Evolutionary conservation across 2,888 invertebrate species (phyloP).

Genomic region (Dicyrtoma fusca): DNA sequence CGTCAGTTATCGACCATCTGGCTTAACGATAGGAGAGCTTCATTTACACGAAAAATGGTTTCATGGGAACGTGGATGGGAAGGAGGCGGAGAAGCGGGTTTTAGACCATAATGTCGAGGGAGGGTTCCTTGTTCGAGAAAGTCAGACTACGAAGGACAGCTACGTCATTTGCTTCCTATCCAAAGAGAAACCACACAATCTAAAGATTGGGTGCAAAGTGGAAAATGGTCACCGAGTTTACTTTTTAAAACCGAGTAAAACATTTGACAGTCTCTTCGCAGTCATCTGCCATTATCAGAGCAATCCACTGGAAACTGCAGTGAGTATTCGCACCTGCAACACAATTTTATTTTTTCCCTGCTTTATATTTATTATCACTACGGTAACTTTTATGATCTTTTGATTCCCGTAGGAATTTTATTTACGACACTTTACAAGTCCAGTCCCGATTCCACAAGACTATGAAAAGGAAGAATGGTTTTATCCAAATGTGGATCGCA

Average conservation of each 20-base stretch:
- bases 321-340: conserved; percentile 57
- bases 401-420: conserved; percentile 2
- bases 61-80: conserved; percentile 73
- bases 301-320: conserved; percentile 81
- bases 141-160: conserved; percentile 93
- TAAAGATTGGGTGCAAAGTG: conserved; percentile 84
- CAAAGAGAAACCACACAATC: conserved; percentile 84
- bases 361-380: not conserved
- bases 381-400: not conserved
- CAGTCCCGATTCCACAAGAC: conserved; percentile 37
- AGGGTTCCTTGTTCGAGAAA: conserved; percentile 87
- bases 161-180: conserved; percentile 92
- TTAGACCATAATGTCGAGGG: conserved; percentile 83
- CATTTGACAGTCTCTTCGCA: conserved; percentile 89
- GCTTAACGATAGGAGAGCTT: conserved; percentile 64
- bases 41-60: conserved; percentile 94
- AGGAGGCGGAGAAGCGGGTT: conserved; percentile 68
- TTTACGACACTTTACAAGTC: not conserved
- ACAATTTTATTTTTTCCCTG: not conserved
- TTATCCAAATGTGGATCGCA: conserved; percentile 42
- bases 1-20: no score
- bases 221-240: conserved; percentile 80
- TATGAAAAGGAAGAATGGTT: conserved; percentile 45
- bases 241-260: conserved; percentile 81
- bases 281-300: conserved; percentile 87